Evolutionary conservation across 2,888 invertebrate genomes (phyloP), one percentile per base, ranked within the genome.

Genomic region (Opisthograptis luteolata): DNA sequence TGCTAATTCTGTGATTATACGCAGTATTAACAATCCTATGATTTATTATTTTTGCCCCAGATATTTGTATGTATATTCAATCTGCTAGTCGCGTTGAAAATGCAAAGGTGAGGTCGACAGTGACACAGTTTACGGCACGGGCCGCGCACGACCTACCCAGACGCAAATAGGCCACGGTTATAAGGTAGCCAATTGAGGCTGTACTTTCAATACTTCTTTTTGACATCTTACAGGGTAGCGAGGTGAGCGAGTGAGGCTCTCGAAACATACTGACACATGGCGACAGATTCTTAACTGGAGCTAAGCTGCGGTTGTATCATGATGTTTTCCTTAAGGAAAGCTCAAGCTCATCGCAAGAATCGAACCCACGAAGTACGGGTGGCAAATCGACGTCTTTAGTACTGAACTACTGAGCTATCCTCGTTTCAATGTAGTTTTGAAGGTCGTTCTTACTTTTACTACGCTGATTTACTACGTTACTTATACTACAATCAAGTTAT

Each of bases 401-500:
- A n/a, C 13, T 12, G n/a, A 39, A 39, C 48, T 43, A 43, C n/a
- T n/a, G n/a, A n/a, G n/a, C n/a, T n/a, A n/a, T n/a, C n/a, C n/a
- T n/a, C n/a, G n/a, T n/a, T n/a, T n/a, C n/a, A n/a, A 37, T 37
- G 43, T 37, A 42, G 34, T 35, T 44, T 17, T 32, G 32, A 43
- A 28, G 17, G 37, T 20, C 35, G 34, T 22, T 12, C 34, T 13
- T 31, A 45, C 13, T 22, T 55, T 57, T 47, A 49, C 51, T 49
- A 36, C 50, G 40, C 24, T 43, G 48, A 48, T 55, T n/a, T n/a
- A n/a, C n/a, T n/a, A n/a, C n/a, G n/a, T n/a, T n/a, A n/a, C n/a
- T n/a, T n/a, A n/a, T 50, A 50, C 49, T 44, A 53, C 45, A 42
- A 44, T 28, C 43, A 17, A 50, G 36, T 41, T 47, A 39, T 36